Base-by-base conservation (phyloP, 2,888 invertebrate species). In the Stenurella melanura region DNA sequence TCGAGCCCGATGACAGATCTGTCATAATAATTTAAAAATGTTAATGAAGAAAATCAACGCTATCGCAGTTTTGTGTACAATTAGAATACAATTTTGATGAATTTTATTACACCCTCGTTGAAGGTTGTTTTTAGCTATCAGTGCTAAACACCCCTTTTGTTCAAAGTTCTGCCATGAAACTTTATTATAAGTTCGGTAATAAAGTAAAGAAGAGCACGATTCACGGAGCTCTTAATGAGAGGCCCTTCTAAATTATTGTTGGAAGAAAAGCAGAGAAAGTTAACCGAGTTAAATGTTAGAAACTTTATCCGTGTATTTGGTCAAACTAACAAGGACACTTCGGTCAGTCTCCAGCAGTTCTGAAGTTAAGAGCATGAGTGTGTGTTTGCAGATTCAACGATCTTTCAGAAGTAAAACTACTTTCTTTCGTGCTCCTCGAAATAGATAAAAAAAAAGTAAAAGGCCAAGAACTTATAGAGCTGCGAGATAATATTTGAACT, bases 181-280 rank as follows among this genome's bases (percentile, higher is more conserved):
- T 81, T 81, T 81, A 79, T 74, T 76, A 76, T 74, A 74, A 78
- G 78, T 78, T 74, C 60, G 54, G 72, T 72, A 79, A 78, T 72
- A 72, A 74, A 78, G 73, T 73, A 75, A 78, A 81, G 76, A 78
- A 81, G 80, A 72, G 75, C 73, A 64, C 60, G 74, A 71, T 78
- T 78, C 80, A 77, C 76, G 76, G 69, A 77, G 78, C 78, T 78
- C 78, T 77, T 82, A 82, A 84, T 82, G 82, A 81, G 78, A 73
- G 80, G 78, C 80, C 78, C 82, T 81, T 81, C 81, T 78, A 81
- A 84, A 83, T 84, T 83, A 84, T 83, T 82, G 83, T 81, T 78
- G 68, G 78, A 78, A 75, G 79, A 80, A 77, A 77, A 73, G 63
- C 74, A 73, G 79, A 76, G 82, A 83, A 83, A 83, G 83, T 84